phyloP scores from a whole-genome alignment of 2,113 vertebrate genomes.

The Protobothrops flavoviridis region DNA sequence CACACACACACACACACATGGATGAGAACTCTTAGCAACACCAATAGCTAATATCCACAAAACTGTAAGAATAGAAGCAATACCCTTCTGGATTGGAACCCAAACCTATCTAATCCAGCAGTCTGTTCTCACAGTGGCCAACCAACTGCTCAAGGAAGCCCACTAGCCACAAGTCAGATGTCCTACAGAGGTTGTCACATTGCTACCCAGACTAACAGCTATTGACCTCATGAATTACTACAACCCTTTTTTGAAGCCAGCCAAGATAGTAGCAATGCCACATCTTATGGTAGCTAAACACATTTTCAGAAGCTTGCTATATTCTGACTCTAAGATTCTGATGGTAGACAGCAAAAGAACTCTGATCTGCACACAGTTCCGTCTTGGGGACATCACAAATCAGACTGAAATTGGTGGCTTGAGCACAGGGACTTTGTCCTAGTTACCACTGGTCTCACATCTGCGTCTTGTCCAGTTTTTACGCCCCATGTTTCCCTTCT shows the following conservation, averaged over 20 bases:
- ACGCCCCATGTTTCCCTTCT: background rate
- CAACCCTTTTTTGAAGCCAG: background rate
- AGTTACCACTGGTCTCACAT: background rate
- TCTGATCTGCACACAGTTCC: too few relatives aligned
- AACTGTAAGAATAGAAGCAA: background rate
- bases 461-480: background rate
- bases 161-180: background rate
- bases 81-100: background rate
- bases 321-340: background rate
- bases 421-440: background rate
- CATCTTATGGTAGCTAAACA: background rate
- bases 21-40: background rate
- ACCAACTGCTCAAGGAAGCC: background rate
- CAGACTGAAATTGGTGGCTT: background rate
- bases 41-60: background rate
- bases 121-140: background rate
- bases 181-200: background rate
- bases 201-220: background rate
- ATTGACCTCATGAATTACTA: background rate
- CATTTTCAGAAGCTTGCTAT: background rate
- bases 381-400: background rate
- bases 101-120: background rate
- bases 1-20: background rate
- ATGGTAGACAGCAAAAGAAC: background rate
- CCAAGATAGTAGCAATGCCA: background rate